phyloP scores from a whole-genome alignment of 2,113 vertebrate genomes.

The Cervus canadensis region DNA sequence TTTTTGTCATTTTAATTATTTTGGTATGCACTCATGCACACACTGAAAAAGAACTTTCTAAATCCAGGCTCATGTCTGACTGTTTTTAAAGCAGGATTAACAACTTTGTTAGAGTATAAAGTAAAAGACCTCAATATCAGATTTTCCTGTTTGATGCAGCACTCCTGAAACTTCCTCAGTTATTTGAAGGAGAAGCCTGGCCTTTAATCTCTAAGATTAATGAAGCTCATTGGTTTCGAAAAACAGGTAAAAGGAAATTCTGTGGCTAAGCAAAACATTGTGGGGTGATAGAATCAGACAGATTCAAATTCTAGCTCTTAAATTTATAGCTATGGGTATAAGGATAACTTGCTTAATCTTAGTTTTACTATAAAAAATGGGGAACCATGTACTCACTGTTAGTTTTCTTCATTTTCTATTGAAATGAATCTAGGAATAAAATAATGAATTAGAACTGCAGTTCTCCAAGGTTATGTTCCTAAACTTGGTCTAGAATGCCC shows the following conservation, averaged over 20 bases:
- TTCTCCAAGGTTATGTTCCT: background rate
- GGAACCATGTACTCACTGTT: background rate
- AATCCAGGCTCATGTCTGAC: background rate
- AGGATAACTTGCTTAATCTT: slow-evolving; percentile 26
- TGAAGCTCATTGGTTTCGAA: slow-evolving; percentile 93
- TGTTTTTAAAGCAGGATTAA: slow-evolving; percentile 40
- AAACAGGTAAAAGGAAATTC: slow-evolving; percentile 84
- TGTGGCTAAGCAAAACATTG: background rate
- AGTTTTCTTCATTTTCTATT: slow-evolving; percentile 37
- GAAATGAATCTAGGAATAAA: slow-evolving; percentile 28
- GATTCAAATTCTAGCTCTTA: slow-evolving; percentile 29
- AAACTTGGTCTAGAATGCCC: slow-evolving; percentile 24
- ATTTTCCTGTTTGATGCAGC: slow-evolving; percentile 78
- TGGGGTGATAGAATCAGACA: background rate
- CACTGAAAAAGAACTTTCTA: background rate
- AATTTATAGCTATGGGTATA: background rate
- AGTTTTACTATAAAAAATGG: background rate
- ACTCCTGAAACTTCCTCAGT: slow-evolving; percentile 75
- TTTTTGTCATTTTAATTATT: slow-evolving; percentile 56
- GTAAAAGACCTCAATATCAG: background rate
- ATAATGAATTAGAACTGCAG: slow-evolving; percentile 23
- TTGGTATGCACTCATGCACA: background rate
- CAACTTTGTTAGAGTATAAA: background rate
- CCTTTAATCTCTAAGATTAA: slow-evolving; percentile 75
- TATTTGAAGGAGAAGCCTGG: slow-evolving; percentile 55